Conservation (phyloP, 2,888 invertebrate genomes). For the Rugalucina vietnamica region DNA sequence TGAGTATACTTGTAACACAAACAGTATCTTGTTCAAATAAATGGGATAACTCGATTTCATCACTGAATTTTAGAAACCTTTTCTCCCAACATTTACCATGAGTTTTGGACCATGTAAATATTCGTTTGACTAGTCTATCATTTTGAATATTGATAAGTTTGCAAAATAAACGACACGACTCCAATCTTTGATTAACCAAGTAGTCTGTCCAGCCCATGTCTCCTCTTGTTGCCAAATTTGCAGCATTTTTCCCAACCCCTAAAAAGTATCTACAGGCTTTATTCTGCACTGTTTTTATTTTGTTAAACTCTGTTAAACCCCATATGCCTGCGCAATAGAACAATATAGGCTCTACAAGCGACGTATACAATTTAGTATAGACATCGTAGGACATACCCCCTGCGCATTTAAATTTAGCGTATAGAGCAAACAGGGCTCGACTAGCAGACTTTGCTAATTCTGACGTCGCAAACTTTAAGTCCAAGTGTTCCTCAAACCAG, state of each 20-base stretch:
- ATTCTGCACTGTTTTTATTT: background rate
- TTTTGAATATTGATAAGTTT: background rate
- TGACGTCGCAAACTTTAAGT: background rate
- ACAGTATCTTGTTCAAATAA: background rate
- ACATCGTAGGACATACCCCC: conserved; percentile 34
- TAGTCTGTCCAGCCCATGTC: conserved; percentile 21
- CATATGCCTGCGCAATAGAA: conserved; percentile 15
- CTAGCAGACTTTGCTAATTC: conserved; percentile 16
- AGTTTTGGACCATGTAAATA: conserved; percentile 9
- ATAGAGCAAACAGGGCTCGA: conserved; percentile 12
- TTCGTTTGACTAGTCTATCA: background rate
- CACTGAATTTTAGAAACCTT: background rate
- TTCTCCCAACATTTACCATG: conserved; percentile 14
- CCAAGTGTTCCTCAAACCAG: conserved; percentile 38
- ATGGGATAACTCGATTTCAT: background rate
- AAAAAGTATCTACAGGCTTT: conserved; percentile 4
- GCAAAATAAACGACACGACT: conserved; percentile 2
- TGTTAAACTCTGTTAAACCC: background rate
- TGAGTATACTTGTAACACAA: background rate
- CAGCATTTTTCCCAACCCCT: background rate
- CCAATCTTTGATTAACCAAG: conserved; percentile 4
- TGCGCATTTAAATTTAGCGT: background rate
- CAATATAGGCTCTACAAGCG: conserved; percentile 11
- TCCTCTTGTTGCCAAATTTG: background rate
- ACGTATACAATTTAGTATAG: conserved; percentile 24